phyloP scores from a whole-genome alignment of 2,797 vertebrate species.

The Morus bassanus region DNA sequence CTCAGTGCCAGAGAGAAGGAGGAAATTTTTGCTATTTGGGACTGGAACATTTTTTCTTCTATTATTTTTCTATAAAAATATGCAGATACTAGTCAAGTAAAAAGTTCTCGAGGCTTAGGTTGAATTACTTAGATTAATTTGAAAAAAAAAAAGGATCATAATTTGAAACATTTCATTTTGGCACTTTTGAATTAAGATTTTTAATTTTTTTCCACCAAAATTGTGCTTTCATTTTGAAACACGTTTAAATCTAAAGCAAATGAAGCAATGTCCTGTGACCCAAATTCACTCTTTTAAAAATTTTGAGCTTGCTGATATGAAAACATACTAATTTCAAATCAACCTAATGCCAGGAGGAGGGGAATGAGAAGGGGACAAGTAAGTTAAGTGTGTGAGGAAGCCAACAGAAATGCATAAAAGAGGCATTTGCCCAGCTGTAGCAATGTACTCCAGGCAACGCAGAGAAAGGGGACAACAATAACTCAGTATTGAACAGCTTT shows the following conservation, averaged over 20 bases:
- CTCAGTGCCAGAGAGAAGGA: not conserved
- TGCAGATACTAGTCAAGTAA: not conserved
- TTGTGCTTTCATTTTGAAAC: not conserved
- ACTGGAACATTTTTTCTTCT: not conserved
- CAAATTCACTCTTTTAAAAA: not conserved
- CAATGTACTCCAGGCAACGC: not conserved
- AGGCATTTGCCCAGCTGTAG: not conserved
- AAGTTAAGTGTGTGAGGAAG: not conserved
- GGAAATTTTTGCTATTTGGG: not conserved
- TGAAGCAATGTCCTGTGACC: rapidly evolving
- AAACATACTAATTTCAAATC: not conserved
- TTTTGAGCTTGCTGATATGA: not conserved
- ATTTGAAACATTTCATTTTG: not conserved
- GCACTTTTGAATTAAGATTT: not conserved
- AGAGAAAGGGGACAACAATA: not conserved
- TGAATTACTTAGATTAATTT: not conserved
- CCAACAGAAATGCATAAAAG: not conserved
- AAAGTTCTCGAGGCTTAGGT: not conserved
- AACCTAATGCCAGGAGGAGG: not conserved
- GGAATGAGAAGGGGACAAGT: not conserved
- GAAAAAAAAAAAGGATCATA: not conserved
- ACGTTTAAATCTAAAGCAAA: not conserved
- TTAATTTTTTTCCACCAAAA: not conserved
- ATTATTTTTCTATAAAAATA: not conserved
- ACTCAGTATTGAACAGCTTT: not conserved